Percentiles rank a stretch among this genome's conserved stretches.
phyloP scores from a whole-genome alignment of 2,888 invertebrate species.

The Malthinus seriepunctatus region DNA sequence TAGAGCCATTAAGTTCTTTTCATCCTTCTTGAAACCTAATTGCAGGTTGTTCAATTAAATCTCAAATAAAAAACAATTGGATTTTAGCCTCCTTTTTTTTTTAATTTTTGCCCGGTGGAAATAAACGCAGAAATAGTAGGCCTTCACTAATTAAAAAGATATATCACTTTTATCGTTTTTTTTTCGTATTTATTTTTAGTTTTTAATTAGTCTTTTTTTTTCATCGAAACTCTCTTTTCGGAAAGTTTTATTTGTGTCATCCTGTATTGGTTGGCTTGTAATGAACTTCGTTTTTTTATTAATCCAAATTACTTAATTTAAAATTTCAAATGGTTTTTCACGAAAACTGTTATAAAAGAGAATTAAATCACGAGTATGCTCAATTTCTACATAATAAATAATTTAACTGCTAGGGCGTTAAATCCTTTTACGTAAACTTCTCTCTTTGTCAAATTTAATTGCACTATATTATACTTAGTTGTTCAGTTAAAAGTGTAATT shows the following conservation, averaged over 20 bases:
- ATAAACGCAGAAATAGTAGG: not conserved
- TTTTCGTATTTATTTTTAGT: conserved; percentile 2
- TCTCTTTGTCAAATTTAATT: not conserved
- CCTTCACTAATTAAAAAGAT: conserved; percentile 2
- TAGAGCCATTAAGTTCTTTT: too few species aligned
- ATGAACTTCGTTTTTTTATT: too few species aligned
- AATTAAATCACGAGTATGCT: too few species aligned
- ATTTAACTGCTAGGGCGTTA: not conserved
- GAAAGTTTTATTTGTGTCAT: too few species aligned
- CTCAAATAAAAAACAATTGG: too few species aligned
- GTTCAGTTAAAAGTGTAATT: not conserved
- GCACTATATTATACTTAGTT: not conserved
- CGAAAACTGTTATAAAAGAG: too few species aligned
- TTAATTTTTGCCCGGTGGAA: not conserved
- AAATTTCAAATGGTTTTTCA: too few species aligned
- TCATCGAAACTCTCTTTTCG: too few species aligned
- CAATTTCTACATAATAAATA: not conserved
- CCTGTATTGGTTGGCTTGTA: too few species aligned
- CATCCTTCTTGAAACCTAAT: too few species aligned
- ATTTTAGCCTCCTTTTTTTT: not conserved
- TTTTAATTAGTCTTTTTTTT: not conserved
- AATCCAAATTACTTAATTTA: too few species aligned
- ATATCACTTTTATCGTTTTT: conserved; percentile 4
- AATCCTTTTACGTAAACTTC: conserved; percentile 1
- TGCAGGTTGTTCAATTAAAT: too few species aligned